Evolutionary conservation across 2,113 vertebrate species (phyloP).

Genomic region (Cathartes aura): DNA sequence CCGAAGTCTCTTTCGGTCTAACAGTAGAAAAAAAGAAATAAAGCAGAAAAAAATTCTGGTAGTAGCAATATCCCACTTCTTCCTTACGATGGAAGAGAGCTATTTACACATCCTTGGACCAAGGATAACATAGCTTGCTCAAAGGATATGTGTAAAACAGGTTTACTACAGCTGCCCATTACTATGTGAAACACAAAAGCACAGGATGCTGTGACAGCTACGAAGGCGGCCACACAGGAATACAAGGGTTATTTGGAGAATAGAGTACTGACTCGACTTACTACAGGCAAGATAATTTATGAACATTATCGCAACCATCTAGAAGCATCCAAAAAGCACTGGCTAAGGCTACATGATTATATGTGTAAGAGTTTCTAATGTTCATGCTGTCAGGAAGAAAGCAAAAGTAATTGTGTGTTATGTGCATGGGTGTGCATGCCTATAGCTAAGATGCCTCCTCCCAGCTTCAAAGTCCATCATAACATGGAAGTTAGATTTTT

Average conservation of each 20-base stretch:
- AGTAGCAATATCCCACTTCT: background rate
- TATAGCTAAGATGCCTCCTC: background rate
- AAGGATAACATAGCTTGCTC: background rate
- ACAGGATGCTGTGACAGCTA: background rate
- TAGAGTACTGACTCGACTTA: background rate
- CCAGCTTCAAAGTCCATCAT: background rate
- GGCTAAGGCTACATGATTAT: background rate
- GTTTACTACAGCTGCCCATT: background rate
- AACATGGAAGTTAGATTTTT: background rate
- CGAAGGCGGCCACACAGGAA: background rate
- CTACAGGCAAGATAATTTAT: background rate
- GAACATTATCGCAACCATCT: background rate
- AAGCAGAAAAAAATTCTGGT: background rate
- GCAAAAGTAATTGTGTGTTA: background rate
- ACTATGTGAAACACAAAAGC: background rate
- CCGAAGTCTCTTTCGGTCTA: background rate
- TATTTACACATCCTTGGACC: background rate
- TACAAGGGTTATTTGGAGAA: background rate
- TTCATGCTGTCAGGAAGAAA: background rate
- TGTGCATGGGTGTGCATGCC: accelerated
- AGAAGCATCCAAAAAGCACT: background rate
- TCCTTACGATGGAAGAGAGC: background rate
- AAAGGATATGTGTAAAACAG: background rate
- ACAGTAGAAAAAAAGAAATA: background rate
- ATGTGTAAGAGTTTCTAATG: background rate